phyloP scores from a whole-genome alignment of 2,888 invertebrate genomes.

The Drosophila nigritarsus region DNA sequence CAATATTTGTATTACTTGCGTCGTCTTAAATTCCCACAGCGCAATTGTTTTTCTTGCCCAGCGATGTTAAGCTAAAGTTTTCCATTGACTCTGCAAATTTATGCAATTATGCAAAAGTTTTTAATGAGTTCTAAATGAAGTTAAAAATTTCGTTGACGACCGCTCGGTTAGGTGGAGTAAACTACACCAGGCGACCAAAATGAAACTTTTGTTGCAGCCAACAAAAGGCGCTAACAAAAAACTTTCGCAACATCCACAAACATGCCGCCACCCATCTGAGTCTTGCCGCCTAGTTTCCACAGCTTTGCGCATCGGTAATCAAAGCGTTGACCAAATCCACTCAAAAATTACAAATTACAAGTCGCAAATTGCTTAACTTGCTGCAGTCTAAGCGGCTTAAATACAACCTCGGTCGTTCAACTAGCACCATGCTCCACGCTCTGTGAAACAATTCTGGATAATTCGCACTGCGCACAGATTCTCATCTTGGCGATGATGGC shows the following conservation, averaged over 20 bases:
- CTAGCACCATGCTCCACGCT: not conserved
- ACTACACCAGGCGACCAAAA: conserved; percentile 63
- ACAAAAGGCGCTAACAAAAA: conserved; percentile 32
- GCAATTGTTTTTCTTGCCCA: conserved; percentile 11
- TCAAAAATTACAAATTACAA: conserved; percentile 41
- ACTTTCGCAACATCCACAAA: not conserved
- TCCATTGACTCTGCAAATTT: conserved; percentile 77
- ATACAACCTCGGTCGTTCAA: conserved; percentile 14
- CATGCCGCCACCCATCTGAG: conserved; percentile 24
- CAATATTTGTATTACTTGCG: not conserved
- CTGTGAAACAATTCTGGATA: conserved; percentile 1
- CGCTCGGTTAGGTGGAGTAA: conserved; percentile 69
- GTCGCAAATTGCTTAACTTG: conserved; percentile 45
- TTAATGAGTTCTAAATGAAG: conserved; percentile 79
- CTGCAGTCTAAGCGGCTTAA: conserved; percentile 55
- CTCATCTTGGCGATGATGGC: conserved; percentile 54
- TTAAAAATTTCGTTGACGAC: conserved; percentile 71
- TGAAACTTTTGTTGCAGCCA: conserved; percentile 60
- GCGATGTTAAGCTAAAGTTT: conserved; percentile 55
- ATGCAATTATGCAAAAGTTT: conserved; percentile 80
- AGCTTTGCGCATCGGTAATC: conserved; percentile 58
- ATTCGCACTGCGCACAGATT: conserved; percentile 42
- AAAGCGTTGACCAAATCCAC: conserved; percentile 42
- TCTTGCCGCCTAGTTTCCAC: conserved; percentile 8
- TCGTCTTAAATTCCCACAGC: not conserved